These are phyloP conservation scores for Gymnobelideus leadbeateri DNA, from an alignment of 2,113 vertebrate genomes.

Conservation along the genomic window DNA sequence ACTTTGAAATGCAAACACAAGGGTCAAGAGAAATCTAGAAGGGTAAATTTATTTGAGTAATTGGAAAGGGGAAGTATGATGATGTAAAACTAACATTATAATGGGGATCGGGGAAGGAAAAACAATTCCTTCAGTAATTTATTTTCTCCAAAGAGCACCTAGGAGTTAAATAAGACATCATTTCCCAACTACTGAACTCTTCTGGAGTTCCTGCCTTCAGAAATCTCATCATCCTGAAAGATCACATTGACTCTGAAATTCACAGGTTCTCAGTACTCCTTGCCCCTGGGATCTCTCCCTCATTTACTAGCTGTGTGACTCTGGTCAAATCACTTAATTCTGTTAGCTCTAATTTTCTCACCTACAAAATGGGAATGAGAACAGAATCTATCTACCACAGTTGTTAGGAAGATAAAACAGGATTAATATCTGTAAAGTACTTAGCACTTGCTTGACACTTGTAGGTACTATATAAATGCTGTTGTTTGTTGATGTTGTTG, in stretches of 20 bases:
- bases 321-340: background rate
- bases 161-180: background rate
- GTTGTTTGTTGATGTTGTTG: background rate
- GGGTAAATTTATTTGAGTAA: background rate
- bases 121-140: background rate
- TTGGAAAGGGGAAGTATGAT: background rate
- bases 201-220: background rate
- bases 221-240: background rate
- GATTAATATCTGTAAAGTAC: background rate
- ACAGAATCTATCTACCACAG: background rate
- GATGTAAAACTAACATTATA: too few relatives aligned
- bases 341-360: background rate
- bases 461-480: too few relatives aligned
- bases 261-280: background rate
- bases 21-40: background rate
- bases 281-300: background rate
- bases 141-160: background rate
- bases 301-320: background rate
- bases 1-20: background rate
- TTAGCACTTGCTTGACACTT: too few relatives aligned
- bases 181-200: background rate
- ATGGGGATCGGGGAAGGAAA: background rate
- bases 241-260: background rate
- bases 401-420: background rate
- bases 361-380: background rate